Base-by-base conservation (phyloP, 2,888 invertebrate genomes). In the Parnassius glacialis region DNA sequence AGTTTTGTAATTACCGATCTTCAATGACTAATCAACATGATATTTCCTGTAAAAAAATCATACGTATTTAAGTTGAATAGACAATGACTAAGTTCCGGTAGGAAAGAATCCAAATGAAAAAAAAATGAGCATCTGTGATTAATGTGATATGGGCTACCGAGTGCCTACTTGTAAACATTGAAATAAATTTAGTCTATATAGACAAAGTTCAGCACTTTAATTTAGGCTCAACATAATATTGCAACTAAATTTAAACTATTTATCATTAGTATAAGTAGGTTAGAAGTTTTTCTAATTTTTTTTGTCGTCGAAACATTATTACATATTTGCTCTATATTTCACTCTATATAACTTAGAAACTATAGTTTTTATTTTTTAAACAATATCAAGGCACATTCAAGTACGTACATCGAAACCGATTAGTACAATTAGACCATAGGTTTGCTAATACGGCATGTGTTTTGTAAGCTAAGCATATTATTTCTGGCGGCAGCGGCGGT, bases 381-480 rank as follows among this genome's bases (percentile, higher is more conserved):
- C 34, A 34, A 34, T 34, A 34, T 34, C 34, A 34, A 34, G 34
- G 1, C 34, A 34, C 3, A 34, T 7, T 34, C 34, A 34, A 34
- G 5, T 34, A 7, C 34, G 7, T 34, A 34, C 34, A n/a, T 13
- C 47, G 9, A 47, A 13, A 47, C 5, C n/a, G n/a, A 25, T 50
- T 50, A 44, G 43, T 57, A 65, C 63, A 64, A 66, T 72, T 69
- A 70, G 72, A 72, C 67, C 73, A 74, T 74, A 67, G 66, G 73
- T 75, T 83, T 74, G 80, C 80, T 85, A 82, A 83, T 82, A 80
- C 79, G 75, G 79, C 81, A 79, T 79, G 76, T 74, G 80, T 75
- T 75, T 82, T 81, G 81, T 81, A 79, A 84, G 80, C 78, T 84
- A 81, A 81, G 82, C 78, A 82, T 80, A 84, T 84, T 85, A 84